phyloP scores from a whole-genome alignment of 2,797 vertebrate species.

The Anguilla anguilla region DNA sequence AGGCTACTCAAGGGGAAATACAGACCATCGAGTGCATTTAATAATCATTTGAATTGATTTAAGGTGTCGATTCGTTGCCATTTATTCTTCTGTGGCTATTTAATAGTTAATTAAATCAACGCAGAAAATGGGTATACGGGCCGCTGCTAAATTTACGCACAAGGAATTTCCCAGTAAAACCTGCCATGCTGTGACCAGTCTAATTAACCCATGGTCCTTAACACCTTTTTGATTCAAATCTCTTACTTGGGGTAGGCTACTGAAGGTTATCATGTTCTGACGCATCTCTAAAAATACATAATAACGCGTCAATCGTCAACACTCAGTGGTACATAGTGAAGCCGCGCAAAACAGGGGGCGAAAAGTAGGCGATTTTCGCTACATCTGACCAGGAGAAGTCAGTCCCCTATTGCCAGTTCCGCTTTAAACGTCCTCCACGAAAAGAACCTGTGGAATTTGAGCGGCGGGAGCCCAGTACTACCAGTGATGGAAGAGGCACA shows the following conservation, averaged over 20 bases:
- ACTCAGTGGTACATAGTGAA: neutral
- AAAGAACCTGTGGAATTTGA: neutral
- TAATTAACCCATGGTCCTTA: slow-evolving; percentile 18
- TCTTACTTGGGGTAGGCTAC: neutral
- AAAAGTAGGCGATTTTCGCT: too few relatives aligned
- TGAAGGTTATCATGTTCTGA: neutral
- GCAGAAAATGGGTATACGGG: neutral
- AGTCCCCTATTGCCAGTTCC: too few relatives aligned
- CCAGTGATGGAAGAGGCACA: slow-evolving; percentile 18
- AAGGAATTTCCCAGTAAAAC: slow-evolving; percentile 15
- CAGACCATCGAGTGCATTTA: neutral
- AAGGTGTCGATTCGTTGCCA: neutral
- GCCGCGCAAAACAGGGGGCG: neutral
- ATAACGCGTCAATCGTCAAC: neutral
- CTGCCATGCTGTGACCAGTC: slow-evolving; percentile 4
- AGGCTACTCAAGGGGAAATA: neutral
- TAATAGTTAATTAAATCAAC: neutral
- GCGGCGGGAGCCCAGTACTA: neutral
- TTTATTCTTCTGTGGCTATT: neutral
- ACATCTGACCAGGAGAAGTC: neutral
- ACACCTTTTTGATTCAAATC: neutral
- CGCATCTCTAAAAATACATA: neutral
- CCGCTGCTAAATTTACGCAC: neutral
- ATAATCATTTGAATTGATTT: neutral
- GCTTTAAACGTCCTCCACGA: neutral